Conservation (phyloP, 2,888 invertebrate genomes). For the Vesta saturnalis region DNA sequence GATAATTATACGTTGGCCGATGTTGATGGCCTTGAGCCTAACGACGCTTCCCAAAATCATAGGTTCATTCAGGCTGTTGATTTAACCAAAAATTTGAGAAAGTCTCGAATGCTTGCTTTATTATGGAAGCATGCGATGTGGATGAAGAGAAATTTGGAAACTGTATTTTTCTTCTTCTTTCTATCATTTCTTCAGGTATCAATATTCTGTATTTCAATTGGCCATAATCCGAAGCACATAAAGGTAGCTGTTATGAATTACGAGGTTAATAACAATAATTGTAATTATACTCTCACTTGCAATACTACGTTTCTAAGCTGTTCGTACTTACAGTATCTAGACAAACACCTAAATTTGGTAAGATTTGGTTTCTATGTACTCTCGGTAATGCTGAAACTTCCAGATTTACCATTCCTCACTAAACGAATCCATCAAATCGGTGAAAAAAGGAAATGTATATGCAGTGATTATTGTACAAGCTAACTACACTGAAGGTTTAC, state of each 20-base stretch:
- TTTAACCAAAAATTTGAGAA: constrained; percentile 17
- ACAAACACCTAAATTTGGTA: constrained; percentile 73
- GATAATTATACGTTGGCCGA: not conserved
- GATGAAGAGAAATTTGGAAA: constrained; percentile 84
- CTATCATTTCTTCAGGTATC: constrained; percentile 87
- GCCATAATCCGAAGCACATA: constrained; percentile 82
- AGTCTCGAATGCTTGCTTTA: constrained; percentile 73
- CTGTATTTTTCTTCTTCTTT: constrained; percentile 86
- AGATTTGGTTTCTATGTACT: constrained; percentile 53
- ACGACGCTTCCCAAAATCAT: not conserved
- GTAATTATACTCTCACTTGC: constrained; percentile 61
- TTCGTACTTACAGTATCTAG: constrained; percentile 76
- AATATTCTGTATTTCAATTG: constrained; percentile 88
- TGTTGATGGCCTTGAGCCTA: not conserved
- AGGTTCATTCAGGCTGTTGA: not conserved
- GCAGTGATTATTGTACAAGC: constrained; percentile 77
- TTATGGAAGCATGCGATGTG: constrained; percentile 86
- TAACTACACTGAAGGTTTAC: constrained; percentile 79
- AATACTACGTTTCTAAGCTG: constrained; percentile 78
- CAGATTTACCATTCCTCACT: constrained; percentile 61
- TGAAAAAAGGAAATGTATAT: constrained; percentile 77
- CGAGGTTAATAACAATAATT: constrained; percentile 65
- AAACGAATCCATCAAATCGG: constrained; percentile 72
- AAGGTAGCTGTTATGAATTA: constrained; percentile 83
- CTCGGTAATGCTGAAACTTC: constrained; percentile 52